A percentile compares a stretch with the other conserved stretches of the same genome.
Conservation (phyloP, 1,140 invertebrate genomes). For the Chironomus tepperi region DNA sequence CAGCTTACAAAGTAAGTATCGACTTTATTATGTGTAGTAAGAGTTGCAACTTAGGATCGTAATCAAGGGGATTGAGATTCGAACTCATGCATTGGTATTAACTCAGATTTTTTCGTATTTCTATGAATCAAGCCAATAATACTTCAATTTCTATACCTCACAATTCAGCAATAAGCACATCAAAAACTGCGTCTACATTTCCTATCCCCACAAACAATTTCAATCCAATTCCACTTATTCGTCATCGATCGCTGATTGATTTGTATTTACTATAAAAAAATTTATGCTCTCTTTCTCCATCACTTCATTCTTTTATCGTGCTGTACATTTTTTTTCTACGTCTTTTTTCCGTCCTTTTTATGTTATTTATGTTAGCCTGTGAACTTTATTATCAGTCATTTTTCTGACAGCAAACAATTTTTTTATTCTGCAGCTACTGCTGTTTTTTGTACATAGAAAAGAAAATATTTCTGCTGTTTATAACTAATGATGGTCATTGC, state of each 20-base stretch:
- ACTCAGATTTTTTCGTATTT: no score
- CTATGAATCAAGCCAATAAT: no score
- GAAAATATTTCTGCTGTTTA: not conserved
- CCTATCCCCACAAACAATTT: no score
- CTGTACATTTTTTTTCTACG: not conserved
- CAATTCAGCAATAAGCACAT: no score
- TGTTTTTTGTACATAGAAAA: no score
- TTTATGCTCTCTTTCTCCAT: not conserved
- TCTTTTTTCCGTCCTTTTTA: not conserved
- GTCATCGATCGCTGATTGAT: not conserved
- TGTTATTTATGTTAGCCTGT: not conserved
- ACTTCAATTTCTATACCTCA: no score
- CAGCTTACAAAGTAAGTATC: no score
- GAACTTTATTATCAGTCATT: constrained; percentile 14
- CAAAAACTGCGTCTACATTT: no score
- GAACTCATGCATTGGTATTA: no score
- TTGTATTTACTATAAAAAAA: constrained; percentile 3
- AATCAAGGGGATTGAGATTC: no score
- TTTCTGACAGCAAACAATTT: constrained; percentile 13
- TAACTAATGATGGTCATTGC: constrained; percentile 3
- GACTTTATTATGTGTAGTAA: no score
- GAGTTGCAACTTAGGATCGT: no score
- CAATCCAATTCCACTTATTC: not conserved
- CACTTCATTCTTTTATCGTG: not conserved
- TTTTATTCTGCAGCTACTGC: not conserved